A percentile compares a stretch with the other conserved stretches of the same genome.
phyloP scores from a whole-genome alignment of 1,140 invertebrate species.

The Drosophila ficusphila region DNA sequence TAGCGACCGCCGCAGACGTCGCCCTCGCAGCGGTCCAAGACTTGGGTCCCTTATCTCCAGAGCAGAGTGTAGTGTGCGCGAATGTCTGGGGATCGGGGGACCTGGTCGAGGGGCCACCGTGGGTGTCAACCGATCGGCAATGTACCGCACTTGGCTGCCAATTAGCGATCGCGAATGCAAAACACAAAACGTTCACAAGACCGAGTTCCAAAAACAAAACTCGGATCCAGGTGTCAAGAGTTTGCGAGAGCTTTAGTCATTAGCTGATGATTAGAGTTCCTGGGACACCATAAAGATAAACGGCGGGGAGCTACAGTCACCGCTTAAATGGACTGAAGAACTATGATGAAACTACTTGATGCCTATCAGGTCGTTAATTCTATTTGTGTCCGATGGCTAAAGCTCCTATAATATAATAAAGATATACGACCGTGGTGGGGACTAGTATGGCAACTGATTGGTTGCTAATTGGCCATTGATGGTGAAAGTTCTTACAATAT shows the following conservation, averaged over 20 bases:
- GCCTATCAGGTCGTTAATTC: not conserved
- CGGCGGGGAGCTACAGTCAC: not conserved
- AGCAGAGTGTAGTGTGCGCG: not conserved
- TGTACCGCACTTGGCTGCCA: constrained; percentile 37
- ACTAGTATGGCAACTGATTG: constrained; percentile 10
- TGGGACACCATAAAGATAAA: constrained; percentile 21
- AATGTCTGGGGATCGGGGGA: constrained; percentile 7
- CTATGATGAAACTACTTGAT: not conserved
- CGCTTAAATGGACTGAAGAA: not conserved
- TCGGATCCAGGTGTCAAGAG: constrained; percentile 14
- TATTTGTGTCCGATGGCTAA: not conserved
- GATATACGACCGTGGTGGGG: not conserved
- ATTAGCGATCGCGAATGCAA: constrained; percentile 42
- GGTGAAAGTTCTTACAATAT: constrained; percentile 37
- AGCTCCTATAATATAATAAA: constrained; percentile 6
- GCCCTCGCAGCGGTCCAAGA: constrained; percentile 16
- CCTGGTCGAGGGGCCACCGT: constrained; percentile 4
- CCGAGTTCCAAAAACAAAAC: not conserved
- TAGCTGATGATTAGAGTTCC: constrained; percentile 21
- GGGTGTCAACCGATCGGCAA: constrained; percentile 29
- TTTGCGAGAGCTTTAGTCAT: constrained; percentile 13
- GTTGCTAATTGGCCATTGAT: constrained; percentile 18
- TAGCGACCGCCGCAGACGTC: constrained; percentile 36
- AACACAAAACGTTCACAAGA: constrained; percentile 17
- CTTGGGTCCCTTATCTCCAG: constrained; percentile 41